Percentiles rank a stretch among this genome's conserved stretches.
Conservation (phyloP, 1,140 invertebrate species). For the Aphaenogaster rudis region DNA sequence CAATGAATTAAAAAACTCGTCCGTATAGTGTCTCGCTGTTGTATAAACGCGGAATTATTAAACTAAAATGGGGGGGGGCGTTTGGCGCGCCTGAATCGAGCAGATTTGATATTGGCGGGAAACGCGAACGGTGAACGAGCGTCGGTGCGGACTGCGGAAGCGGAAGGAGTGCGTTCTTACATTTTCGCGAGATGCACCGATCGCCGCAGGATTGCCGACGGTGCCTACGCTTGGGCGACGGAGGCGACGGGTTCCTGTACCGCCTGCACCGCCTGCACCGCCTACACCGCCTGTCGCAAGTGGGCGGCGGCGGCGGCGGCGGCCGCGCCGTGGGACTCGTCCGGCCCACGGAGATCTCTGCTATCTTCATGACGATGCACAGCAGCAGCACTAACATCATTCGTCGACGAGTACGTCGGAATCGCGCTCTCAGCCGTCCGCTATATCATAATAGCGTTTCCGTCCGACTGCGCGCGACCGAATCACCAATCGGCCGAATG, state of each 20-base stretch:
- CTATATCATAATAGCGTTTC: slow-evolving; percentile 49
- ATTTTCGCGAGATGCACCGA: slow-evolving; percentile 72
- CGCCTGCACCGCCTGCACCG: slow-evolving; percentile 57
- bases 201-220: slow-evolving; percentile 68
- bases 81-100: too few species aligned
- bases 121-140: too few species aligned
- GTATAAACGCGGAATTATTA: too few species aligned
- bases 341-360: slow-evolving; percentile 84
- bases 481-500: neutral
- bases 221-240: slow-evolving; percentile 53
- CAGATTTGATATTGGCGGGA: too few species aligned
- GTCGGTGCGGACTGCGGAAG: too few species aligned
- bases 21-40: too few species aligned
- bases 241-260: neutral
- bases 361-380: slow-evolving; percentile 87
- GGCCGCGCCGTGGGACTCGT: slow-evolving; percentile 73
- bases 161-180: slow-evolving; percentile 69
- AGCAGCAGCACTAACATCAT: slow-evolving; percentile 86
- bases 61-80: too few species aligned
- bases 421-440: neutral
- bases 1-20: too few species aligned
- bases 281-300: slow-evolving; percentile 72
- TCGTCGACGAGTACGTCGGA: slow-evolving; percentile 55
- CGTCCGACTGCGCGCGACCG: neutral
- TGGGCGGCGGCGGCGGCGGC: slow-evolving; percentile 65